Percentiles rank a stretch among this genome's conserved stretches.
Conservation (phyloP, 2,113 vertebrate genomes). For the Empidonax alnorum region DNA sequence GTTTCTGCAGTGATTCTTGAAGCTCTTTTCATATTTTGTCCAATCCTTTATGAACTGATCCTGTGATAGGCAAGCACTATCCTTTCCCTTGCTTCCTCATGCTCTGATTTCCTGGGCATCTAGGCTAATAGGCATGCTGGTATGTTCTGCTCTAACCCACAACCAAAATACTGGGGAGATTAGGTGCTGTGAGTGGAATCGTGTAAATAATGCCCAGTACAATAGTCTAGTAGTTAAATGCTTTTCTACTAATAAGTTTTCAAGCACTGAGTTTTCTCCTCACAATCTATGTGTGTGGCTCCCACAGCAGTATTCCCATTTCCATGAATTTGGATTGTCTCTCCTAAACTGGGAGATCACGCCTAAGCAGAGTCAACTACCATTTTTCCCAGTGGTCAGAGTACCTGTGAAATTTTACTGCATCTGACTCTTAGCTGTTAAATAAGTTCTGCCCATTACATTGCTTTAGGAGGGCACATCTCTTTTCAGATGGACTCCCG, state of each 20-base stretch:
- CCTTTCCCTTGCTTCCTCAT: background rate
- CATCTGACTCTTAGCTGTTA: background rate
- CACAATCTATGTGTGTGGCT: accelerated
- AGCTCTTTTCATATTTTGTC: background rate
- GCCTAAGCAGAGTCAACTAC: background rate
- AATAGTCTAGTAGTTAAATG: background rate
- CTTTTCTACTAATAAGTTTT: background rate
- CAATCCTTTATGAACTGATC: background rate
- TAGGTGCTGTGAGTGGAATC: background rate
- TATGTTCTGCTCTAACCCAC: background rate
- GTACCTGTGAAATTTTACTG: background rate
- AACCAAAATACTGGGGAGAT: background rate
- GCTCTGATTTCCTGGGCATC: background rate
- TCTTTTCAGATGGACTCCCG: background rate
- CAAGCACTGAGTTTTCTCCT: background rate
- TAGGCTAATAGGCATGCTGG: background rate
- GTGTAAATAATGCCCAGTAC: background rate
- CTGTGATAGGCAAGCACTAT: background rate
- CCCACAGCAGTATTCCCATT: background rate
- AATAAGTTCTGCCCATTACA: background rate
- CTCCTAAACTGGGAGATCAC: background rate
- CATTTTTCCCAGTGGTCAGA: background rate
- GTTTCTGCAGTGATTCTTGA: background rate
- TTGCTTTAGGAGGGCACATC: background rate
- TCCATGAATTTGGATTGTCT: background rate